phyloP scores from a whole-genome alignment of 2,797 vertebrate genomes.

The Pelodytes ibericus region DNA sequence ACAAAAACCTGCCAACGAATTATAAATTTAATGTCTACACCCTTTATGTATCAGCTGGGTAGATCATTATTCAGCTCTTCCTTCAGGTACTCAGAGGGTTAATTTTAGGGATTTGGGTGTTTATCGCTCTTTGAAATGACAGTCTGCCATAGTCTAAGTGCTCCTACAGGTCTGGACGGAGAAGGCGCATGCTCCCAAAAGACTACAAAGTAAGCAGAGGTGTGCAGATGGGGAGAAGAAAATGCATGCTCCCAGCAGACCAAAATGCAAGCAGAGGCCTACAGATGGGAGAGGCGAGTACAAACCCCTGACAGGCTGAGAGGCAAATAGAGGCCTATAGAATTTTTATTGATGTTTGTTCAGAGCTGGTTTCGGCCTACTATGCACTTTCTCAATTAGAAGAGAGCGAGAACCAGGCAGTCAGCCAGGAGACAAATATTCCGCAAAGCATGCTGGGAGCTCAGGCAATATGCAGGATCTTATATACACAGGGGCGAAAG shows the following conservation, averaged over 20 bases:
- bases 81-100: no score
- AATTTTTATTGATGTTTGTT: constrained; percentile 52
- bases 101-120: no score
- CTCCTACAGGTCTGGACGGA: no score
- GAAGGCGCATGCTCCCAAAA: background rate
- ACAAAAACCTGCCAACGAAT: no score
- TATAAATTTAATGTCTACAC: no score
- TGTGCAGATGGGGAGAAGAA: background rate
- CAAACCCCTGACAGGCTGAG: background rate
- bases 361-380: constrained; percentile 56
- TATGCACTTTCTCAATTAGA: constrained; percentile 45
- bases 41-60: no score
- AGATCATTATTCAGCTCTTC: no score
- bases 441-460: constrained; percentile 25
- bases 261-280: background rate
- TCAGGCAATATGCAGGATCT: background rate
- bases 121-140: no score
- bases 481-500: background rate
- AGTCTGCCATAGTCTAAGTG: background rate
- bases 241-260: no score
- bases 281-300: background rate
- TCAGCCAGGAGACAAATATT: background rate
- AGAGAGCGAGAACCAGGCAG: constrained; percentile 48
- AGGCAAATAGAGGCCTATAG: background rate
- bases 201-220: background rate